Evolutionary conservation across 1,140 invertebrate genomes (phyloP).

Genomic region (Danaus plexippus): DNA sequence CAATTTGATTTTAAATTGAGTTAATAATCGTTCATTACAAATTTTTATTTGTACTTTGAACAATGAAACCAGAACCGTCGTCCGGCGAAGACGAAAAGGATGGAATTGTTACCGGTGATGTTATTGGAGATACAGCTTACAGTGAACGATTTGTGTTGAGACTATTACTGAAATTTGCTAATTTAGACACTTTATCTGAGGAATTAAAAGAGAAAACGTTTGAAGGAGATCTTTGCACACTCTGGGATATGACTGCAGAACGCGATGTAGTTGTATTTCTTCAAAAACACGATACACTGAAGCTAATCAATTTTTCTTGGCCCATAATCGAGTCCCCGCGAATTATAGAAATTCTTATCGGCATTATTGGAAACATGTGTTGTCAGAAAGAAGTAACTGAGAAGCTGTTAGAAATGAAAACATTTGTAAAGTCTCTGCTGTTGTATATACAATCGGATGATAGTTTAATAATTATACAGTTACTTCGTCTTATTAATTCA

Average conservation of each 20-base stretch:
- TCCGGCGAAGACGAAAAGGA: slow-evolving; percentile 24
- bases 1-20: too few relatives aligned
- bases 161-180: slow-evolving; percentile 73
- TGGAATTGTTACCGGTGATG: slow-evolving; percentile 72
- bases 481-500: slow-evolving; percentile 76
- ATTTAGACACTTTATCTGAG: slow-evolving; percentile 63
- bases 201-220: slow-evolving; percentile 69
- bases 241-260: slow-evolving; percentile 86
- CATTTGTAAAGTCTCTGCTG: slow-evolving; percentile 69
- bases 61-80: slow-evolving; percentile 47
- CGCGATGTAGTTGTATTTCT: slow-evolving; percentile 79
- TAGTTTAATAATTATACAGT: slow-evolving; percentile 76
- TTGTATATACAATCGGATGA: slow-evolving; percentile 74
- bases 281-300: slow-evolving; percentile 75
- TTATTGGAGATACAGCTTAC: slow-evolving; percentile 82
- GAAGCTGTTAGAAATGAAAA: slow-evolving; percentile 51
- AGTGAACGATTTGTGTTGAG: slow-evolving; percentile 81
- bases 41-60: slow-evolving; percentile 5
- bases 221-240: slow-evolving; percentile 79
- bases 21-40: too few relatives aligned
- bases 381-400: slow-evolving; percentile 70
- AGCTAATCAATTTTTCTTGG: slow-evolving; percentile 69
- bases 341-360: slow-evolving; percentile 80
- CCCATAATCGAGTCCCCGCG: slow-evolving; percentile 66
- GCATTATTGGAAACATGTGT: slow-evolving; percentile 82